A percentile compares a stretch with the other conserved stretches of the same genome.
phyloP scores from a whole-genome alignment of 2,113 vertebrate genomes.

The Podarcis raffonei region DNA sequence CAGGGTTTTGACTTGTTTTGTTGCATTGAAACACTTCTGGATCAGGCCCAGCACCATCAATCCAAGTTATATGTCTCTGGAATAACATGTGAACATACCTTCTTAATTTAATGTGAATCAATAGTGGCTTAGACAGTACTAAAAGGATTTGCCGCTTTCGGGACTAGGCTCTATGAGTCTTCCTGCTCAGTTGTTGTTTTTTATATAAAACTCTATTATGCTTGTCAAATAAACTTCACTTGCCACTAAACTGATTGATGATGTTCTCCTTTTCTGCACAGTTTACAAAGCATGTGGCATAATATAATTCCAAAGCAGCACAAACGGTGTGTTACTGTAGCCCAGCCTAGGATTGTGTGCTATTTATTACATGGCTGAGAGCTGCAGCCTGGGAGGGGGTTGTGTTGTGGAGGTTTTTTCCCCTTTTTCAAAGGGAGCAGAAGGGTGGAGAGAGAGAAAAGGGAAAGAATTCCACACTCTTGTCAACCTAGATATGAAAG shows the following conservation, averaged over 20 bases:
- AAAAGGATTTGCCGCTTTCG: conserved; percentile 34
- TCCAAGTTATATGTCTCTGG: conserved; percentile 17
- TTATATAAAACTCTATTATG: not conserved
- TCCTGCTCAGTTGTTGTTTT: not conserved
- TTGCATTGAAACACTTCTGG: not conserved
- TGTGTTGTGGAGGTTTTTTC: too few relatives aligned
- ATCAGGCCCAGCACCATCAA: not conserved
- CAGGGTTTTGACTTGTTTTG: too few relatives aligned
- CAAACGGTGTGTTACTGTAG: not conserved
- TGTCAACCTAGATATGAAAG: too few relatives aligned
- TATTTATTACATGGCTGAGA: not conserved
- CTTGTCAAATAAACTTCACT: not conserved
- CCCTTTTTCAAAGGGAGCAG: too few relatives aligned
- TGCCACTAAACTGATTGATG: not conserved
- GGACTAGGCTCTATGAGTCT: not conserved
- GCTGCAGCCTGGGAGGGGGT: too few relatives aligned
- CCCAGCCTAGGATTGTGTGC: not conserved
- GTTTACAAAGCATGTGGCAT: not conserved
- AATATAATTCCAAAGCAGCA: fast-evolving
- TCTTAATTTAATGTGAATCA: too few relatives aligned
- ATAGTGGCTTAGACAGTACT: not conserved
- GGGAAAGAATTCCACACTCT: too few relatives aligned
- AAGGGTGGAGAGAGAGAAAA: too few relatives aligned
- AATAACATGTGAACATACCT: conserved; percentile 1
- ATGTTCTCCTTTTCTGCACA: not conserved